A percentile compares a stretch with the other conserved stretches of the same genome.
Conservation (phyloP, 2,888 invertebrate species). For the Leptura quadrifasciata region DNA sequence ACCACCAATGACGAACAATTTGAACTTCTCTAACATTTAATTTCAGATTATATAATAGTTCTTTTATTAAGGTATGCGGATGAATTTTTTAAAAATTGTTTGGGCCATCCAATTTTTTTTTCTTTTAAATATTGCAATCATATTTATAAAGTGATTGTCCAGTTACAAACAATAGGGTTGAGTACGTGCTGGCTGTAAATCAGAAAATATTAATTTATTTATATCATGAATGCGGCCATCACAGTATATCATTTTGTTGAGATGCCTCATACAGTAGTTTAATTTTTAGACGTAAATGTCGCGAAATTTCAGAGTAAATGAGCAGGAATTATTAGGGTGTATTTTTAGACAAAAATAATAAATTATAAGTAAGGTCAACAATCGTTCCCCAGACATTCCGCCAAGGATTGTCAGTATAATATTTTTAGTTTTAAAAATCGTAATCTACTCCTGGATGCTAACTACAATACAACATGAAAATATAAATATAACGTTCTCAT, state of each 20-base stretch:
- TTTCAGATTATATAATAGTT: too few relatives aligned
- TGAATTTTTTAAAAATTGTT: too few relatives aligned
- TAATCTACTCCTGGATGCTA: background rate
- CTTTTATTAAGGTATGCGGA: too few relatives aligned
- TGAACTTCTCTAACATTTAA: too few relatives aligned
- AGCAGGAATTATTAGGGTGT: constrained; percentile 19
- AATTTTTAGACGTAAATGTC: constrained; percentile 13
- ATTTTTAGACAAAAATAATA: constrained; percentile 29
- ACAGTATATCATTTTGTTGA: background rate
- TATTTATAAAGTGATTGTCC: too few relatives aligned
- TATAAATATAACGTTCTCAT: background rate
- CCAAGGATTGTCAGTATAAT: constrained; percentile 17
- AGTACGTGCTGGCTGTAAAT: too few relatives aligned
- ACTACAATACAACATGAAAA: background rate
- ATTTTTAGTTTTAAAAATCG: constrained; percentile 27
- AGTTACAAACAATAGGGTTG: too few relatives aligned
- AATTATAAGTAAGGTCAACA: constrained; percentile 29
- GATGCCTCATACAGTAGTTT: background rate
- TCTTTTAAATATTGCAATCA: too few relatives aligned
- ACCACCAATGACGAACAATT: too few relatives aligned
- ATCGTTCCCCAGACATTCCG: constrained; percentile 23
- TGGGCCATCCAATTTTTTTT: too few relatives aligned
- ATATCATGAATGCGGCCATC: background rate
- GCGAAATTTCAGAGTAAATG: constrained; percentile 21
- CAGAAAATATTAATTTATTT: background rate